Evolutionary conservation across 2,113 vertebrate genomes (phyloP).

Genomic region (Cyprinodon brontotheroides): DNA sequence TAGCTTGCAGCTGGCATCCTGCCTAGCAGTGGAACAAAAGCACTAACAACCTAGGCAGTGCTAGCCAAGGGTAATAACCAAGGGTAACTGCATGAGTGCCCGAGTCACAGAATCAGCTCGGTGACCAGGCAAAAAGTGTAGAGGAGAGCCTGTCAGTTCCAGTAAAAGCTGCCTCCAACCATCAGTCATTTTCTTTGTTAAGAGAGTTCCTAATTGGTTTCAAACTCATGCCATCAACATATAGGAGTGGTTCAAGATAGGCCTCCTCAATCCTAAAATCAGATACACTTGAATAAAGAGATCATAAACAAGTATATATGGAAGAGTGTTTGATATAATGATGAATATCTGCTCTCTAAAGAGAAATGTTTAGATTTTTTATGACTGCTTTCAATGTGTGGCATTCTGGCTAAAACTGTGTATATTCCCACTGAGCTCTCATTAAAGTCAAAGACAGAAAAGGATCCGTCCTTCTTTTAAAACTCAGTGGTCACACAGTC

Average conservation of each 20-base stretch:
- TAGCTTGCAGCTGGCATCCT: slow-evolving; percentile 44
- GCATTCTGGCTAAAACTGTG: slow-evolving; percentile 45
- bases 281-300: slow-evolving; percentile 34
- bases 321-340: slow-evolving; percentile 67
- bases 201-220: slow-evolving; percentile 61
- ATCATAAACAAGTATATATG: slow-evolving; percentile 57
- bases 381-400: slow-evolving; percentile 57
- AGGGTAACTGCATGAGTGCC: slow-evolving; percentile 48
- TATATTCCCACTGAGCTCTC: slow-evolving; percentile 62
- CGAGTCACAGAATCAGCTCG: slow-evolving; percentile 37
- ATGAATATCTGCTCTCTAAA: slow-evolving; percentile 58
- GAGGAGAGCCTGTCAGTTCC: slow-evolving; percentile 33
- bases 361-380: slow-evolving; percentile 46
- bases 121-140: slow-evolving; percentile 32
- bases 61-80: slow-evolving; percentile 52
- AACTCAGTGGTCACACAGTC: slow-evolving; percentile 34
- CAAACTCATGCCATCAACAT: slow-evolving; percentile 46
- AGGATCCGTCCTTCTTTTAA: slow-evolving; percentile 34
- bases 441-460: slow-evolving; percentile 56
- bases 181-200: slow-evolving; percentile 18
- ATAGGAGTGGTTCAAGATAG: slow-evolving; percentile 55
- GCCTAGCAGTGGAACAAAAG: slow-evolving; percentile 50
- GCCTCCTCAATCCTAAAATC: slow-evolving; percentile 33
- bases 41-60: slow-evolving; percentile 38
- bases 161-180: slow-evolving; percentile 29